Evolutionary conservation across 37 sponge, comb jelly and placozoan genomes (phyloP).

Genomic region (Petrosia ficiformis): DNA sequence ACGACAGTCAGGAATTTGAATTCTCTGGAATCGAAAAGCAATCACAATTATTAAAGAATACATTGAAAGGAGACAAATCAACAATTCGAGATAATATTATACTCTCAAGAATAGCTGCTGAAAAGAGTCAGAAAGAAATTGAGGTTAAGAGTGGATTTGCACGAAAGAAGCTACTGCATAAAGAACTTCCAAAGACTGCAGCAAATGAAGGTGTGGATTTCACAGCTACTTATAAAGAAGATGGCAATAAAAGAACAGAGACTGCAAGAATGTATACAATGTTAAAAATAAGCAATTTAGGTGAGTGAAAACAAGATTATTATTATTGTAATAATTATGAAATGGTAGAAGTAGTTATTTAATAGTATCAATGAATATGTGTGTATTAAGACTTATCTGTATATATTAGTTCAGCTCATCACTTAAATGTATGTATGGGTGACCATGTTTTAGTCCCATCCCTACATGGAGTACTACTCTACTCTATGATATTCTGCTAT

Average conservation of each 20-base stretch:
- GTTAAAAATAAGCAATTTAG: neutral
- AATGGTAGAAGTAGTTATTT: too few species aligned
- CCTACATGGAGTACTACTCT: too few species aligned
- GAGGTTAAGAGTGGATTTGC: neutral
- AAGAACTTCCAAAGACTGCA: slow-evolving; percentile 26
- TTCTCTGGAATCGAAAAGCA: slow-evolving; percentile 60
- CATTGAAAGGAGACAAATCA: slow-evolving; percentile 13
- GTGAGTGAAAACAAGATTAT: neutral
- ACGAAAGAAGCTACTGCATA: slow-evolving; percentile 33
- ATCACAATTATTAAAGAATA: slow-evolving; percentile 37
- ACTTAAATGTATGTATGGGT: too few species aligned
- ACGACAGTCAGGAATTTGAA: slow-evolving; percentile 37
- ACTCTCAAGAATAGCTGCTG: slow-evolving; percentile 17
- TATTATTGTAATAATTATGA: neutral
- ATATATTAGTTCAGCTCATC: too few species aligned
- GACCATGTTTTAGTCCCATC: too few species aligned
- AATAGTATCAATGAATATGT: too few species aligned
- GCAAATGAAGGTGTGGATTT: slow-evolving; percentile 31
- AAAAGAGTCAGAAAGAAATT: neutral
- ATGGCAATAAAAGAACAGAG: neutral
- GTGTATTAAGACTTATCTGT: too few species aligned
- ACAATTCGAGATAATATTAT: slow-evolving; percentile 24
- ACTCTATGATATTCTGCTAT: too few species aligned
- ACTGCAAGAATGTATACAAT: neutral
- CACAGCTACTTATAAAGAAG: slow-evolving; percentile 14